Evolutionary conservation across 2,888 invertebrate genomes (phyloP), one percentile per base, ranked within the genome.

Genomic region (Globia sparganii): DNA sequence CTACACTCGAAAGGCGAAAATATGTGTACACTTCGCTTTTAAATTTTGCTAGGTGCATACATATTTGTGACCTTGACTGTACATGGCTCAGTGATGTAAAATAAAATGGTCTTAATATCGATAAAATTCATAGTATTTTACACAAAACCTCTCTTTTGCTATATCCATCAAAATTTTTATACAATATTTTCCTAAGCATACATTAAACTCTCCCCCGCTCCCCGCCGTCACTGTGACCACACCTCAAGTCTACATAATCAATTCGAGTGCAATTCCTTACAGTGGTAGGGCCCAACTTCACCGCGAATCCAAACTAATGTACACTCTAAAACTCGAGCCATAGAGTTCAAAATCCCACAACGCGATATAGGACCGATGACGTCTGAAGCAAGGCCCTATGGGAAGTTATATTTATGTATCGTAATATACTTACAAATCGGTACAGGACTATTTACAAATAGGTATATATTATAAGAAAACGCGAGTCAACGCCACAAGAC

Each of bases 261-360:
- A 85, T 84, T 86, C 83, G 72, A 81, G 83, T 78, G 84, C 87
- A 89, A 88, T 90, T 89, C 88, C 89, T 83, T 86, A 81, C 65
- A 76, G 79, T 83, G 72, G 15, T 37, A 68, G 37, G 67, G 69
- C 62, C 43, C 28, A 21, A 65, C 66, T 65, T 61, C 53, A 66
- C 37, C 67, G 62, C 43, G 65, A 68, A 71, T 46, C n/a, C 31
- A 69, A 70, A 70, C 49, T 59, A 82, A 62, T 71, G 73, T 71
- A 49, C 31, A 69, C 74, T 53, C 65, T 86, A 70, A 64, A 0
- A 0, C 3, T 28, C 15, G 40, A 15, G n/a, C 0, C 9, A 69
- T 69, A 83, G 43, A 77, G 83, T 58, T 65, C 21, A 72, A 53
- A 74, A 73, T 83, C 59, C 43, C n/a, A 62, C n/a, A 28, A 46